Percentiles rank a stretch among this genome's conserved stretches.
These are phyloP conservation scores for Salmo trutta DNA, from an alignment of 2,797 vertebrate genomes.

Conservation along the genomic window DNA sequence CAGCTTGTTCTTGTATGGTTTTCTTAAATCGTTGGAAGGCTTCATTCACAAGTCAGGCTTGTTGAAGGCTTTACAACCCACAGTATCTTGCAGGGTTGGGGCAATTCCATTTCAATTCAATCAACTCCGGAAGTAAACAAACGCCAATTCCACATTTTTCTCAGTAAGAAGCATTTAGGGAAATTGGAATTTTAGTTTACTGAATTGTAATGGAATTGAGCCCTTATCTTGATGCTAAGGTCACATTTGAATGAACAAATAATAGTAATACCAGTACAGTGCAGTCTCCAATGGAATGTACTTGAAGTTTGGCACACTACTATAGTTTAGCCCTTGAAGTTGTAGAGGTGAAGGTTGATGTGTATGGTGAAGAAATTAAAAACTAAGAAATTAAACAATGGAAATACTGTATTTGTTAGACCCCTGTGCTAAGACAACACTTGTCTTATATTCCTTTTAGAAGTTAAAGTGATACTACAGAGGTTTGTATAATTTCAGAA, in stretches of 20 bases:
- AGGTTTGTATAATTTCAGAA: too few relatives aligned
- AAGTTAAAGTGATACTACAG: neutral
- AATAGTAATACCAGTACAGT: constrained; percentile 61
- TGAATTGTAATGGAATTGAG: neutral
- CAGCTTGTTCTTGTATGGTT: constrained; percentile 29
- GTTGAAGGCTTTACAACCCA: constrained; percentile 55
- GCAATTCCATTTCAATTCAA: neutral
- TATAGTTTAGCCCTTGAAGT: constrained; percentile 76
- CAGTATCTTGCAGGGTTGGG: constrained; percentile 41
- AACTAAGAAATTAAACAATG: neutral
- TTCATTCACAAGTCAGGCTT: constrained; percentile 57
- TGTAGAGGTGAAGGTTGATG: constrained; percentile 14
- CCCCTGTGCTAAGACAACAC: neutral
- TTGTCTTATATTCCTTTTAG: neutral
- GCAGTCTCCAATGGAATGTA: constrained; percentile 77
- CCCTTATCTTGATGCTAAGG: constrained; percentile 25
- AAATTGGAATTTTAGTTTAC: neutral
- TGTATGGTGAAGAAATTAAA: neutral
- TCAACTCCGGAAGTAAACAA: neutral
- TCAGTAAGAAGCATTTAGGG: neutral
- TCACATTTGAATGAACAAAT: constrained; percentile 50
- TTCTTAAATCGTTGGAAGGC: constrained; percentile 44
- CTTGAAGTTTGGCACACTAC: constrained; percentile 61
- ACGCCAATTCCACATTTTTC: neutral
- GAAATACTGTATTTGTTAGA: constrained; percentile 1